Evolutionary conservation across 2,888 invertebrate species (phyloP).

Genomic region (Alcis repandata): DNA sequence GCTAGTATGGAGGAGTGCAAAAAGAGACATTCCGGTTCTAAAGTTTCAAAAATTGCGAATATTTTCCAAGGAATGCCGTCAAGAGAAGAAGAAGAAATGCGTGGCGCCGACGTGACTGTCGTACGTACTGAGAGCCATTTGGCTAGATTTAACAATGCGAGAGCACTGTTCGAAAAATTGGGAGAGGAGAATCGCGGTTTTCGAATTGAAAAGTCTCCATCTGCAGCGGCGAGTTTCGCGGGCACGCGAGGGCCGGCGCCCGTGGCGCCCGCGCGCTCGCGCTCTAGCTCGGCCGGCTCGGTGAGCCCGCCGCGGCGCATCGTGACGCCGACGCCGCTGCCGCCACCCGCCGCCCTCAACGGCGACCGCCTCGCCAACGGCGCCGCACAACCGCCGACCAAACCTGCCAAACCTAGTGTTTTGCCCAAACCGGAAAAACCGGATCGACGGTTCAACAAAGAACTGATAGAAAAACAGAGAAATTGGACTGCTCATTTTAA

Average conservation of each 20-base stretch:
- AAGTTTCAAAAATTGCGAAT: slow-evolving; percentile 96
- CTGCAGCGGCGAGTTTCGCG: slow-evolving; percentile 84
- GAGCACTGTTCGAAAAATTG: slow-evolving; percentile 96
- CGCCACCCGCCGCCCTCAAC: slow-evolving; percentile 69
- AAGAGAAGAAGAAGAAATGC: slow-evolving; percentile 83
- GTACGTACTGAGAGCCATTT: slow-evolving; percentile 95
- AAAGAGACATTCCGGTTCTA: slow-evolving; percentile 89
- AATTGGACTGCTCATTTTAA: slow-evolving; percentile 97
- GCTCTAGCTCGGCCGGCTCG: slow-evolving; percentile 90
- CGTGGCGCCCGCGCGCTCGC: slow-evolving; percentile 85
- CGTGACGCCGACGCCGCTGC: slow-evolving; percentile 82
- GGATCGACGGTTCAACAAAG: slow-evolving; percentile 93
- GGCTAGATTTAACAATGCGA: slow-evolving; percentile 96
- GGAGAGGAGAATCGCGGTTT: slow-evolving; percentile 90
- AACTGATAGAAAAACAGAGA: slow-evolving; percentile 95
- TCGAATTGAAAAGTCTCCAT: slow-evolving; percentile 87
- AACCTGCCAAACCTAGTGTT: slow-evolving; percentile 85
- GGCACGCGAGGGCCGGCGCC: slow-evolving; percentile 85
- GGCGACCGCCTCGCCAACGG: slow-evolving; percentile 79
- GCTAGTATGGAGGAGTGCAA: slow-evolving; percentile 90
- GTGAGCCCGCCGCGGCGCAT: slow-evolving; percentile 86
- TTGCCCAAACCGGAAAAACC: slow-evolving; percentile 93
- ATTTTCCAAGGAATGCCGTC: slow-evolving; percentile 93
- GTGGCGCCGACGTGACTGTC: slow-evolving; percentile 89
- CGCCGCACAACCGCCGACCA: slow-evolving; percentile 78